Evolutionary conservation across 92 coral and sea anemone species (phyloP), one percentile per base, ranked within the genome.

Genomic region (Porites divaricata): DNA sequence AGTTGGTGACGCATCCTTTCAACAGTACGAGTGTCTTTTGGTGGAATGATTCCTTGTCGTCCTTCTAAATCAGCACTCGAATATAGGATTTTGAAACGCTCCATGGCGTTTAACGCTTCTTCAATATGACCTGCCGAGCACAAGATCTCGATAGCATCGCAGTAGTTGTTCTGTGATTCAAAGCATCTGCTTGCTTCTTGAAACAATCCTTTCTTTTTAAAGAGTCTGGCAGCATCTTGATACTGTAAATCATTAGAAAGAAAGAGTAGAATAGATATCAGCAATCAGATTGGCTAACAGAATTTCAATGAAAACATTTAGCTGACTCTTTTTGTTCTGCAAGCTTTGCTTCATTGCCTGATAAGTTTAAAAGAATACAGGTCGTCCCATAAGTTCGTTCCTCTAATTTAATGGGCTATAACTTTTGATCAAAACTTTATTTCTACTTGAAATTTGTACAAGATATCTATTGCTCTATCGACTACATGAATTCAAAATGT

Each of bases 1-100:
- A 93, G 77, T 59, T 85, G 91, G 72, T 84, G 87, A 71, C 92
- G 89, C 53, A 93, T 77, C 48, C 96, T 73, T 50, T 93, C 94
- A 10, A 85, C 87, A 48, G 96, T 93, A 26, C 96, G 86, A 68
- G 86, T 89, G 10, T 92, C 65, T 70, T 77, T 85, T 35, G 96
- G 96, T 51, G 92, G 96, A 52, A 83, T 75, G 24, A 93, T 70
- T 24, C 91, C 92, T 7, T 85, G 77, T 72, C 72, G 74, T 0
- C 56, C 64, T 66, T 78, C 62, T 65, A 66, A 50, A 21, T 72
- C 79, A 13, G 76, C 89, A 77, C 72, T 88, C 28, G 59, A 49
- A 45, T 35, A 68, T 5, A 78, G 82, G 24, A n/a, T n/a, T n/a
- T 81, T 54, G 24, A 48, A 79, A 17, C 84, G 84, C 16, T 51